Evolutionary conservation across 2,797 vertebrate species (phyloP).

Genomic region (Danio kyathit): DNA sequence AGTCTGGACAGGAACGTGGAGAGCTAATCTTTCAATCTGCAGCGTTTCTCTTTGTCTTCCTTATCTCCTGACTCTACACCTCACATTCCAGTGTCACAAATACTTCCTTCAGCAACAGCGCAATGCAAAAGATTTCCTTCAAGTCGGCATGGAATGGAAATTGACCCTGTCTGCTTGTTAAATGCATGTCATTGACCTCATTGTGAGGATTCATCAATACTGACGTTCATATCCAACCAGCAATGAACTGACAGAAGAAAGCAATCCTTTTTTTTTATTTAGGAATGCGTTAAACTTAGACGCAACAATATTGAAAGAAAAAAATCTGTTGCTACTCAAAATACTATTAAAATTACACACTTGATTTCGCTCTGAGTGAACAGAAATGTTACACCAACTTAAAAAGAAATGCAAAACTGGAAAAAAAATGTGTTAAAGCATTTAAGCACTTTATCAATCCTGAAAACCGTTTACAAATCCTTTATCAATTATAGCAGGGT

Average conservation of each 20-base stretch:
- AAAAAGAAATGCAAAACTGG: too few relatives aligned
- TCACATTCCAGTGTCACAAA: conserved; percentile 52
- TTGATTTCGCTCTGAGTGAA: too few relatives aligned
- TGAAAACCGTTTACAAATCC: too few relatives aligned
- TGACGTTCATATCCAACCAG: background rate
- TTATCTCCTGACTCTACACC: conserved; percentile 26
- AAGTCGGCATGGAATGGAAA: background rate
- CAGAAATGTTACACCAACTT: too few relatives aligned
- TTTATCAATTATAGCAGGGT: too few relatives aligned
- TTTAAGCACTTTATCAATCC: too few relatives aligned
- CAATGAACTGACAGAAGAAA: background rate
- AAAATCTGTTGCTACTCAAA: background rate
- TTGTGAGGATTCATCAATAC: background rate
- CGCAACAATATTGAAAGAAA: background rate
- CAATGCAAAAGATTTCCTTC: background rate
- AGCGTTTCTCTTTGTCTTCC: conserved; percentile 14
- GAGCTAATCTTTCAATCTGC: conserved; percentile 33
- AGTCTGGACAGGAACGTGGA: conserved; percentile 28
- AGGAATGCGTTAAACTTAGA: background rate
- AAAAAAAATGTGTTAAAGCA: too few relatives aligned
- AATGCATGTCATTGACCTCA: too few relatives aligned
- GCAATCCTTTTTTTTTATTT: background rate
- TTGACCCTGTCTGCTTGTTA: background rate
- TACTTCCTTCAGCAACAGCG: conserved; percentile 5
- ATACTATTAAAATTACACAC: too few relatives aligned